Percentiles rank a stretch among this genome's conserved stretches.
Evolutionary conservation across 2,888 invertebrate species (phyloP).

Genomic region (Ennomos quercinarius): DNA sequence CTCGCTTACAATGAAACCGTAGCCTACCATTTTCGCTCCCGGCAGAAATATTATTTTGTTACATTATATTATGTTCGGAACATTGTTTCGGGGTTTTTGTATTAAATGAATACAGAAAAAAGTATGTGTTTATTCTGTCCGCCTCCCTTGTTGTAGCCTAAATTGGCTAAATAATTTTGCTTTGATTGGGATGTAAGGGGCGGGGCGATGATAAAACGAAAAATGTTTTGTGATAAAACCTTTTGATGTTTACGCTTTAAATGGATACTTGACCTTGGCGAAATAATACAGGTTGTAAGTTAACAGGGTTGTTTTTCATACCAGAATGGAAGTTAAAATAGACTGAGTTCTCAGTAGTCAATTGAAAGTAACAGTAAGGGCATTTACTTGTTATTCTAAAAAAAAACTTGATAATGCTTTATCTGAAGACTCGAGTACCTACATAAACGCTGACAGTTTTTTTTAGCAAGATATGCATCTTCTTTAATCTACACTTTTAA

Average conservation of each 20-base stretch:
- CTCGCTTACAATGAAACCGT: constrained; percentile 11
- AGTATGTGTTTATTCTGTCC: constrained; percentile 36
- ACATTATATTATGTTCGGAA: constrained; percentile 24
- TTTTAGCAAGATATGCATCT: too few species aligned
- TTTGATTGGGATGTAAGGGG: constrained; percentile 27
- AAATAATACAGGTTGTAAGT: background rate
- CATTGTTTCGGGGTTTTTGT: constrained; percentile 40
- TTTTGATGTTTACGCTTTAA: constrained; percentile 11
- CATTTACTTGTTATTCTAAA: background rate
- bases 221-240: constrained; percentile 15
- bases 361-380: constrained; percentile 1
- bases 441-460: too few species aligned
- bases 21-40: constrained; percentile 16
- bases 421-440: too few species aligned
- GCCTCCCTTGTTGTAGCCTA: constrained; percentile 20
- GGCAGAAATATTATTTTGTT: constrained; percentile 40
- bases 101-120: constrained; percentile 32
- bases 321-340: too few species aligned
- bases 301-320: too few species aligned
- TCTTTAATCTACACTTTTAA: too few species aligned
- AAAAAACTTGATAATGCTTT: too few species aligned
- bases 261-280: background rate
- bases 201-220: constrained; percentile 22
- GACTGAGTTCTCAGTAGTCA: background rate
- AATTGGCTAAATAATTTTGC: constrained; percentile 25